phyloP scores from a whole-genome alignment of 2,797 vertebrate genomes.

The Anniella stebbinsi region DNA sequence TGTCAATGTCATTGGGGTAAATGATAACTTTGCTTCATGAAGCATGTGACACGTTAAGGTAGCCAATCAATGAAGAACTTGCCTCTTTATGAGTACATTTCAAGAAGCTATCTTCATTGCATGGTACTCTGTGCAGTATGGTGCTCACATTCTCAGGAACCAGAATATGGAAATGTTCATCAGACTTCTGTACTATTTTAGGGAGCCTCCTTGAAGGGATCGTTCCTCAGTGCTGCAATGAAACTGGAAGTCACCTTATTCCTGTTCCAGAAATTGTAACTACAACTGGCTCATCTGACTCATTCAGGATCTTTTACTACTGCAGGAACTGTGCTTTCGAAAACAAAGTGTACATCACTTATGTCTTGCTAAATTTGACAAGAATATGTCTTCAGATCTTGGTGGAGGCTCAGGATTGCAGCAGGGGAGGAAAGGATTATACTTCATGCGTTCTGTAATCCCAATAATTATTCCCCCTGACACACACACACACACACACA shows the following conservation, averaged over 20 bases:
- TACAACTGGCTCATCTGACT: neutral
- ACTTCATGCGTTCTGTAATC: neutral
- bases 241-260: neutral
- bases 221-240: neutral
- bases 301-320: neutral
- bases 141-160: neutral
- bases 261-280: neutral
- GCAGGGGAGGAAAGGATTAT: neutral
- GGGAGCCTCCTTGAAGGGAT: neutral
- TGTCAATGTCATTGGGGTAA: neutral
- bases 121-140: neutral
- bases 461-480: neutral
- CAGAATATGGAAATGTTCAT: neutral
- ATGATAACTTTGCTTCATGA: neutral
- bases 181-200: neutral
- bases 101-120: neutral
- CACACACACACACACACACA: too few species aligned
- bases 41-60: too few species aligned
- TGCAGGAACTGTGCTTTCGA: neutral
- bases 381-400: neutral
- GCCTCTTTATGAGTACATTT: neutral
- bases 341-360: neutral
- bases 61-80: neutral
- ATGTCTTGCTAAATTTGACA: neutral
- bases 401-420: neutral